Conservation (phyloP, 2,888 invertebrate genomes). For the Lasiommata megera region DNA sequence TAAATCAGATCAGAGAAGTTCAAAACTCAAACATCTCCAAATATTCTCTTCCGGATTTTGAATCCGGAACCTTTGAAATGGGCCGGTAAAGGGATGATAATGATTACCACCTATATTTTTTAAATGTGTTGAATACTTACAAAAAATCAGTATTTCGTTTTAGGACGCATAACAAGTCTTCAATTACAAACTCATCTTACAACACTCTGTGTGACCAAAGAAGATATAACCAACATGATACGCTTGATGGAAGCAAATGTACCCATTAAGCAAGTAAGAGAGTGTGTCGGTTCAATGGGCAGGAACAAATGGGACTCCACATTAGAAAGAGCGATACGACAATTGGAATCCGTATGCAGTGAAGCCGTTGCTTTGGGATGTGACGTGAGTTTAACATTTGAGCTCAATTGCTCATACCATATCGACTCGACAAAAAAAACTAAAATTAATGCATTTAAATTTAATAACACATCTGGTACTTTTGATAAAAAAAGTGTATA, state of each 20-base stretch:
- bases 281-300: constrained; percentile 84
- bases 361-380: constrained; percentile 88
- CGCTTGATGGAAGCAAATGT: constrained; percentile 86
- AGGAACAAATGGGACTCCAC: constrained; percentile 84
- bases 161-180: constrained; percentile 81
- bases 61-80: too few species aligned
- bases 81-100: too few species aligned
- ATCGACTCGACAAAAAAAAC: too few species aligned
- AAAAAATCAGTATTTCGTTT: not conserved
- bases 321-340: constrained; percentile 86
- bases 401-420: too few species aligned
- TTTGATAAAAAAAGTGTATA: too few species aligned
- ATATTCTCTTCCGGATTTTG: too few species aligned
- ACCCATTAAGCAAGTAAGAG: constrained; percentile 76
- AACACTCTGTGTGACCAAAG: constrained; percentile 85
- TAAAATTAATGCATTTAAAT: too few species aligned
- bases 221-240: constrained; percentile 83
- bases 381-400: constrained; percentile 85
- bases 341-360: constrained; percentile 87
- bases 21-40: too few species aligned
- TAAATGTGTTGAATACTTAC: not conserved
- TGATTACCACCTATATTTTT: too few species aligned
- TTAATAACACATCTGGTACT: too few species aligned
- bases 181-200: constrained; percentile 87
- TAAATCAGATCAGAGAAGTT: too few species aligned